These are phyloP conservation scores for Mastomys coucha DNA, from an alignment of 2,113 vertebrate species.

Conservation along the genomic window DNA sequence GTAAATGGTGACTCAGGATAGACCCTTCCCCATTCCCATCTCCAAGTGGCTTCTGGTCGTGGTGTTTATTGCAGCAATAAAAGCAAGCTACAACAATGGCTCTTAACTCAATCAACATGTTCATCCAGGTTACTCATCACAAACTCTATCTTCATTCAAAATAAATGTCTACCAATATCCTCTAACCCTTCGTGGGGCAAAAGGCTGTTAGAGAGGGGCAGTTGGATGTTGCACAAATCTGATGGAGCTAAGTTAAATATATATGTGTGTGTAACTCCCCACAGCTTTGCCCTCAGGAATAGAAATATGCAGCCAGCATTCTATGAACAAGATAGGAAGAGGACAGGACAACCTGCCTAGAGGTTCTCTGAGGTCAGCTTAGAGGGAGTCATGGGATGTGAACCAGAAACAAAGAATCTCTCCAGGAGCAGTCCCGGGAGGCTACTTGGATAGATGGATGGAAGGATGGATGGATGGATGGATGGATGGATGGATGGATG, in stretches of 20 bases:
- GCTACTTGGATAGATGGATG: too few species aligned
- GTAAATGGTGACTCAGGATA: not conserved
- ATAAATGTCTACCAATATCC: not conserved
- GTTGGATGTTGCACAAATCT: not conserved
- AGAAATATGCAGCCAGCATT: constrained; percentile 4
- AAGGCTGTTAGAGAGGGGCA: not conserved
- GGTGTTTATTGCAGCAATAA: not conserved
- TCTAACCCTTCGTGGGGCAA: not conserved
- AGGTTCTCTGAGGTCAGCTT: not conserved
- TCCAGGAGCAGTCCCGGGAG: not conserved
- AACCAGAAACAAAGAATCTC: not conserved
- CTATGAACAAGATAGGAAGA: not conserved
- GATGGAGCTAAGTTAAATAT: not conserved
- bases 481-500: not conserved
- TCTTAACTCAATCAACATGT: not conserved
- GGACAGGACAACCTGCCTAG: not conserved
- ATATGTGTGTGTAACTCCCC: not conserved
- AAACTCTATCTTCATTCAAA: not conserved
- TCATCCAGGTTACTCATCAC: not conserved
- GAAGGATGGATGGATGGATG: not conserved
- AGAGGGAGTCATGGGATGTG: not conserved
- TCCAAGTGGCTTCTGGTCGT: not conserved
- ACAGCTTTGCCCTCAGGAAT: constrained; percentile 12
- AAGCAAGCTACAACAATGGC: not conserved
- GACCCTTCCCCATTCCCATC: not conserved